A percentile compares a stretch with the other conserved stretches of the same genome.
phyloP scores from a whole-genome alignment of 2,797 vertebrate species.

The Microchirus variegatus region DNA sequence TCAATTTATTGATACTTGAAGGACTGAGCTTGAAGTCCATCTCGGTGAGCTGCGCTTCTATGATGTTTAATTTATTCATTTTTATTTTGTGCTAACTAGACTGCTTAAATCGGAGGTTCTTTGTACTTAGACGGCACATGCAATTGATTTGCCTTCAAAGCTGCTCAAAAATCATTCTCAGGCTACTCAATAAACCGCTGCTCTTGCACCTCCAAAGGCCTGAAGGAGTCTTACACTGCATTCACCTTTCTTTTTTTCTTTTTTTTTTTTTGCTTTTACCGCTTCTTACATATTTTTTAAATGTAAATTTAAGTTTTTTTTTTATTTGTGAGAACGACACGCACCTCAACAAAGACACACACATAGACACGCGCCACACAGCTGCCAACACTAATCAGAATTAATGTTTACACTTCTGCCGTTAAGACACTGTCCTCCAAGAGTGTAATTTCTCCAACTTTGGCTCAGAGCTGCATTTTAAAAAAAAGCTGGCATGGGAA shows the following conservation, averaged over 20 bases:
- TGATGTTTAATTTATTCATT: background rate
- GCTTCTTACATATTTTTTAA: conserved; percentile 17
- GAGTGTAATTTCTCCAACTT: conserved; percentile 12
- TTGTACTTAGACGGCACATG: conserved; percentile 32
- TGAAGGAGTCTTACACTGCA: conserved; percentile 14
- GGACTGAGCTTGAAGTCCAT: conserved; percentile 19
- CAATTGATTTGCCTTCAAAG: conserved; percentile 52
- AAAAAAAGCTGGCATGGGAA: conserved; percentile 28
- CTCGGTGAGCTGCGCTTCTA: conserved; percentile 28
- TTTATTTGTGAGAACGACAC: background rate
- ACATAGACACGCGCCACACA: background rate
- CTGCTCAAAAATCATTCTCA: conserved; percentile 18
- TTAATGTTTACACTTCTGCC: conserved; percentile 37
- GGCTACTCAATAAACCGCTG: conserved; percentile 31
- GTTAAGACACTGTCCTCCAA: conserved; percentile 25
- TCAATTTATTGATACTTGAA: conserved; percentile 48
- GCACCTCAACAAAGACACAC: conserved; percentile 2
- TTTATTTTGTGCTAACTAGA: conserved; percentile 41
- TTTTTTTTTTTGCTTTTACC: background rate
- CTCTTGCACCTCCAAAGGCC: conserved; percentile 7
- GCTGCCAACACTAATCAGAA: conserved; percentile 30
- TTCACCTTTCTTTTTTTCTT: too few relatives aligned
- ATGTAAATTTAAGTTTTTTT: conserved; percentile 11
- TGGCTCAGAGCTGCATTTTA: conserved; percentile 31
- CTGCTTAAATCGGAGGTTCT: conserved; percentile 41